A percentile compares a stretch with the other conserved stretches of the same genome.
Conservation (phyloP, 2,888 invertebrate species). For the Hecatera dysodea region DNA sequence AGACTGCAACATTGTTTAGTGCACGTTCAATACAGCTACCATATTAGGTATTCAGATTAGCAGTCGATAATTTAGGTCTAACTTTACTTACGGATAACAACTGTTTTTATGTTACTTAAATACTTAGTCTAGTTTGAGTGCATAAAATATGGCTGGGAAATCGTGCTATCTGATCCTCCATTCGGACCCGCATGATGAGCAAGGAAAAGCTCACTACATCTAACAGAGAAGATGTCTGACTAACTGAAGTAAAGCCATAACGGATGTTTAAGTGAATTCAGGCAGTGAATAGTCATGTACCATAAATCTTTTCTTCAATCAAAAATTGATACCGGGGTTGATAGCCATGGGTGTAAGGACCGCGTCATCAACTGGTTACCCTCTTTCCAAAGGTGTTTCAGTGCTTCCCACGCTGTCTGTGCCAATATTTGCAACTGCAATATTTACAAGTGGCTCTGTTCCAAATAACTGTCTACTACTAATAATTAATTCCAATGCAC, state of each 20-base stretch:
- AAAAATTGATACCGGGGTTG: too few species aligned
- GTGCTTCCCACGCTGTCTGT: neutral
- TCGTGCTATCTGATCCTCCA: neutral
- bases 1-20: conserved; percentile 6
- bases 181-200: too few species aligned
- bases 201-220: too few species aligned
- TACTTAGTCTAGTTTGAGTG: neutral
- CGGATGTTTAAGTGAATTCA: too few species aligned
- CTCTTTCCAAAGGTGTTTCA: neutral
- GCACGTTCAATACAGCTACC: conserved; percentile 7
- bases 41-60: conserved; percentile 33
- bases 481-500: neutral
- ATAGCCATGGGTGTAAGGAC: too few species aligned
- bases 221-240: too few species aligned
- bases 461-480: neutral
- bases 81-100: neutral
- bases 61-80: conserved; percentile 16
- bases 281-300: neutral
- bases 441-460: neutral
- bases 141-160: neutral
- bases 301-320: neutral
- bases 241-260: too few species aligned
- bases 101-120: neutral
- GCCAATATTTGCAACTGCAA: neutral
- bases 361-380: too few species aligned